Evolutionary conservation across 1,140 invertebrate species (phyloP).

Genomic region (Copidosoma floridanum): DNA sequence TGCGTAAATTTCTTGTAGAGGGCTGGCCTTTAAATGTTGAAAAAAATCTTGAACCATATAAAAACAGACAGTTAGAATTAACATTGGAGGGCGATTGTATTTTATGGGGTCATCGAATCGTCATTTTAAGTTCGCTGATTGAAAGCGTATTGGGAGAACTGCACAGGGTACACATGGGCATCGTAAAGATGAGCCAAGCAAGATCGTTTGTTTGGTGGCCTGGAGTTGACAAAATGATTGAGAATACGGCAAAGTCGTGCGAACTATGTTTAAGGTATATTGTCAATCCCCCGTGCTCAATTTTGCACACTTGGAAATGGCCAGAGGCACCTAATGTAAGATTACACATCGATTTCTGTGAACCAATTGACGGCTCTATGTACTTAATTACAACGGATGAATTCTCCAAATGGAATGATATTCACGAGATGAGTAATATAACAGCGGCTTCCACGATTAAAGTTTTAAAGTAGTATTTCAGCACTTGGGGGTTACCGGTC

Average conservation of each 20-base stretch:
- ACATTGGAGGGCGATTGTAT: constrained; percentile 30
- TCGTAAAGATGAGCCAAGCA: constrained; percentile 50
- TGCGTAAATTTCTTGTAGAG: not conserved
- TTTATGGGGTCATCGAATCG: constrained; percentile 13
- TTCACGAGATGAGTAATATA: not conserved
- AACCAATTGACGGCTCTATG: not conserved
- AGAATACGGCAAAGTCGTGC: constrained; percentile 42
- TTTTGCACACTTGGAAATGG: not conserved
- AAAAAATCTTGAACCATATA: not conserved
- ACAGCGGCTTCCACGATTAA: not conserved
- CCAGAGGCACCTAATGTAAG: not conserved
- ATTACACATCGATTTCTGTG: not conserved
- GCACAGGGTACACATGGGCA: constrained; percentile 47
- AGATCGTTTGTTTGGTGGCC: constrained; percentile 51
- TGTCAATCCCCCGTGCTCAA: not conserved
- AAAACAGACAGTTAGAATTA: not conserved
- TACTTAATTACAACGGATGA: not conserved
- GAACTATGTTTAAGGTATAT: not conserved
- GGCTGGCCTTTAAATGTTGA: not conserved
- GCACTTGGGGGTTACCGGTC: not conserved
- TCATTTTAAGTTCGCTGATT: not conserved
- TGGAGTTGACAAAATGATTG: too few species aligned
- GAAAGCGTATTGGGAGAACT: constrained; percentile 26
- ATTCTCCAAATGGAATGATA: not conserved
- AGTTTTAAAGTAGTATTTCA: not conserved